Conservation (phyloP, 2,888 invertebrate genomes). For the Euproctis similis region DNA sequence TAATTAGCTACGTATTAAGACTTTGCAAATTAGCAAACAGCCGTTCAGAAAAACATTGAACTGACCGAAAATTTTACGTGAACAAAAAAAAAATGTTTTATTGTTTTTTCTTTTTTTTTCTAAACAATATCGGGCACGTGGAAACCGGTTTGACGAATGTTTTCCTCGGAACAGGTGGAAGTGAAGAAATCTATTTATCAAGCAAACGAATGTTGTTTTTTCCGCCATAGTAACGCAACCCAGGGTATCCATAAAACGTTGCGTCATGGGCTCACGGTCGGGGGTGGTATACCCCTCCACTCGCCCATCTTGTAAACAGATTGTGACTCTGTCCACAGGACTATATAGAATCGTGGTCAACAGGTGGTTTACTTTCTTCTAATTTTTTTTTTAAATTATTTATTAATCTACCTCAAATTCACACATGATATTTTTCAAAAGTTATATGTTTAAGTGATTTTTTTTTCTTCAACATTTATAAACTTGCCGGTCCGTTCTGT, state of each 20-base stretch:
- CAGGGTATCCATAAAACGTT: slow-evolving; percentile 61
- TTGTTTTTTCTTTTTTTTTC: slow-evolving; percentile 28
- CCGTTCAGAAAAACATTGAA: slow-evolving; percentile 10
- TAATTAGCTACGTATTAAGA: slow-evolving; percentile 33
- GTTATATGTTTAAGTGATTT: slow-evolving; percentile 10
- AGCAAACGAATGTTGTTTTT: slow-evolving; percentile 62
- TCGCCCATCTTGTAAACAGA: slow-evolving; percentile 70
- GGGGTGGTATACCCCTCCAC: too few relatives aligned
- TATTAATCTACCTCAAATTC: too few relatives aligned
- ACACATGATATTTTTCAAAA: slow-evolving; percentile 11
- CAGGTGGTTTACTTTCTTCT: slow-evolving; percentile 54
- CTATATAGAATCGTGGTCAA: slow-evolving; percentile 60
- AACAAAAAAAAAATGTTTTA: slow-evolving; percentile 15
- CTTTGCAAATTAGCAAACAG: slow-evolving; percentile 15
- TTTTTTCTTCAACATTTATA: too few relatives aligned
- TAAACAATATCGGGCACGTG: slow-evolving; percentile 21
- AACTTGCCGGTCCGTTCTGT: slow-evolving; percentile 24
- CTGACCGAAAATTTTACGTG: slow-evolving; percentile 12
- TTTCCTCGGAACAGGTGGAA: slow-evolving; percentile 44
- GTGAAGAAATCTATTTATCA: slow-evolving; percentile 68
- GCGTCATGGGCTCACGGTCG: slow-evolving; percentile 56
- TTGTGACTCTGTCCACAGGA: slow-evolving; percentile 60
- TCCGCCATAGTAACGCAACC: slow-evolving; percentile 64
- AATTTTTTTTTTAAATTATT: slow-evolving; percentile 20
- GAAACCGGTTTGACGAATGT: slow-evolving; percentile 39